Evolutionary conservation across 2,113 vertebrate genomes (phyloP).

Genomic region (Sorex araneus): DNA sequence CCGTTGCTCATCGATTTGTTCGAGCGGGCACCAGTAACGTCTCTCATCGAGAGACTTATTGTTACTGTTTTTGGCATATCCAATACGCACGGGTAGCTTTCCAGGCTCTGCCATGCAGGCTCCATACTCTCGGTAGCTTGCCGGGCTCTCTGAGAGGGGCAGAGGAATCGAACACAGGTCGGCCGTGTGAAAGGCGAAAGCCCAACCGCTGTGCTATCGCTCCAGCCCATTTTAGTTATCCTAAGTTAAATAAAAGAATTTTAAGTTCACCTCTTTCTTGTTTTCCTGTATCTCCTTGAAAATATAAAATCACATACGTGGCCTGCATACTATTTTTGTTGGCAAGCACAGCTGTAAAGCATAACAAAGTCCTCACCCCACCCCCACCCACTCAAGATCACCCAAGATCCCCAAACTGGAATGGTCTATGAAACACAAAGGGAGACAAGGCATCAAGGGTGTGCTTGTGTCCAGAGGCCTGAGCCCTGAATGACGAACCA

Average conservation of each 20-base stretch:
- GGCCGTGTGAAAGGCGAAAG: too few relatives aligned
- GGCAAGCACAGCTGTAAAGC: constrained; percentile 8
- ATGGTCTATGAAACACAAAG: not conserved
- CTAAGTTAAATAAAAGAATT: constrained; percentile 60
- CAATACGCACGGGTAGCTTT: too few relatives aligned
- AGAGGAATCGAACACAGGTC: too few relatives aligned
- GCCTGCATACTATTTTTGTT: constrained; percentile 40
- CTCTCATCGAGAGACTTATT: too few relatives aligned
- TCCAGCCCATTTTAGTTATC: too few relatives aligned
- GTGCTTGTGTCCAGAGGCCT: not conserved
- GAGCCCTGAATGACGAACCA: not conserved
- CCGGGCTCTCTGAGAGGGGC: too few relatives aligned
- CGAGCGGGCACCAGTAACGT: too few relatives aligned
- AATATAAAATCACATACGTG: constrained; percentile 10
- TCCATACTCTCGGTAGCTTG: too few relatives aligned
- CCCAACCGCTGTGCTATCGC: too few relatives aligned
- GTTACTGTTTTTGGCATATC: too few relatives aligned
- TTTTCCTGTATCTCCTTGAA: constrained; percentile 45
- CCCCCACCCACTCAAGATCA: not conserved
- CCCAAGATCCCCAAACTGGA: constrained; percentile 22
- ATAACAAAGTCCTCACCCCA: not conserved
- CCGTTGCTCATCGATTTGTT: too few relatives aligned
- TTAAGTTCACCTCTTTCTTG: not conserved
- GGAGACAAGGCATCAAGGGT: not conserved
- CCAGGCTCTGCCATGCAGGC: too few relatives aligned